These are phyloP conservation scores for Sipha flava DNA, from an alignment of 1,140 invertebrate species.

Conservation along the genomic window DNA sequence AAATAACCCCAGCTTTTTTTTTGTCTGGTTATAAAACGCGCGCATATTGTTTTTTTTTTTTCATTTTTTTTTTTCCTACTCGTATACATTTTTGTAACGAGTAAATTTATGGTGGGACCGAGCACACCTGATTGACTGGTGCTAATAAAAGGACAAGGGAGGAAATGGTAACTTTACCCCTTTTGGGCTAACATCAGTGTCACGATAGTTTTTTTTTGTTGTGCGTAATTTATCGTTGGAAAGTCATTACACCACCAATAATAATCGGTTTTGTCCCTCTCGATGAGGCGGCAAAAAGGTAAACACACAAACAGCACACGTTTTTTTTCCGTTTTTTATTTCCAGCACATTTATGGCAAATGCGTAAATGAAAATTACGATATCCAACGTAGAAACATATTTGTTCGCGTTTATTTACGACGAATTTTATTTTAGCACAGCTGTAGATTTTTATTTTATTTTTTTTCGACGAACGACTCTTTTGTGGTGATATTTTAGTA, in stretches of 20 bases:
- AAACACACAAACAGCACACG: constrained; percentile 2
- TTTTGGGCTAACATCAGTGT: constrained; percentile 29
- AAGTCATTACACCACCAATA: constrained; percentile 31
- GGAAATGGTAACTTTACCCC: constrained; percentile 28
- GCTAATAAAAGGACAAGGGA: constrained; percentile 25
- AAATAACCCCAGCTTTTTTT: constrained; percentile 25
- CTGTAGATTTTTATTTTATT: neutral
- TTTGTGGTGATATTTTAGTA: neutral
- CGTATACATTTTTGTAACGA: constrained; percentile 1
- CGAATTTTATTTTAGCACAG: constrained; percentile 7
- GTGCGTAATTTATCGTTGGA: constrained; percentile 21
- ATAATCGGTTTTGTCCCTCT: constrained; percentile 30
- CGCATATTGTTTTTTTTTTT: constrained; percentile 17
- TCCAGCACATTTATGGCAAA: neutral
- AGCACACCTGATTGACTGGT: constrained; percentile 32
- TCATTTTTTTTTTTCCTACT: neutral
- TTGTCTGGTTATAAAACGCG: constrained; percentile 19
- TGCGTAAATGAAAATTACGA: constrained; percentile 14
- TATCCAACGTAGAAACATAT: constrained; percentile 4
- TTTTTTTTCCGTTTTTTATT: neutral
- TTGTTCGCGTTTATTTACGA: constrained; percentile 25
- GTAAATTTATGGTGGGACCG: constrained; percentile 30
- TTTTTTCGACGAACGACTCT: neutral
- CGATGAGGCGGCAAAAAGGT: constrained; percentile 32
- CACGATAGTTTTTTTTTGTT: constrained; percentile 26